Conservation (phyloP, 2,888 invertebrate genomes). For the Sycophila texana region DNA sequence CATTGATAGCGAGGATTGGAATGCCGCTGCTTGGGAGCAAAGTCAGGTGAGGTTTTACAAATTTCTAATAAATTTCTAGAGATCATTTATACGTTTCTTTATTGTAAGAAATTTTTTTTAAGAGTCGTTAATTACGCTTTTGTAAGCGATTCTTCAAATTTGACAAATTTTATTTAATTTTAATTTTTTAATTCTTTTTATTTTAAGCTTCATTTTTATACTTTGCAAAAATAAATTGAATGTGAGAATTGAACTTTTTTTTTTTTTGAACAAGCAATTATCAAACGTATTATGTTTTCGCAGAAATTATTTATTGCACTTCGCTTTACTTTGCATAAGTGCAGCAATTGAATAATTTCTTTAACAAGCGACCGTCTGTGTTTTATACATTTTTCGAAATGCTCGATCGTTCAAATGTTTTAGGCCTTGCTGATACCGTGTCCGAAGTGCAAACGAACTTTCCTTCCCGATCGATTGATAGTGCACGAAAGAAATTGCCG, state of each 20-base stretch:
- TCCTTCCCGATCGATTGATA: constrained; percentile 81
- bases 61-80: background rate
- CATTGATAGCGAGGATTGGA: constrained; percentile 76
- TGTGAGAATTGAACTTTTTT: background rate
- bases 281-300: background rate
- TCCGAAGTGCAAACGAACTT: constrained; percentile 82
- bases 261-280: no score
- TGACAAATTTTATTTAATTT: no score
- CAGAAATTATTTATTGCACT: background rate
- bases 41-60: constrained; percentile 74
- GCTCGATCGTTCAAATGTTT: constrained; percentile 58
- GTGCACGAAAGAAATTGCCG: constrained; percentile 79
- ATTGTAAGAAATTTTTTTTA: background rate
- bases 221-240: background rate
- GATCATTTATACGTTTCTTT: background rate
- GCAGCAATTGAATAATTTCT: background rate
- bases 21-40: constrained; percentile 77
- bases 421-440: constrained; percentile 80
- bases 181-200: background rate
- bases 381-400: background rate
- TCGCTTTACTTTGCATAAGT: background rate
- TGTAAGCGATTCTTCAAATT: no score
- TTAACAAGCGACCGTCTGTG: no score
- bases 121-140: no score
- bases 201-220: background rate